Conservation (phyloP, 2,113 vertebrate genomes). For the Burhinus oedicnemus region DNA sequence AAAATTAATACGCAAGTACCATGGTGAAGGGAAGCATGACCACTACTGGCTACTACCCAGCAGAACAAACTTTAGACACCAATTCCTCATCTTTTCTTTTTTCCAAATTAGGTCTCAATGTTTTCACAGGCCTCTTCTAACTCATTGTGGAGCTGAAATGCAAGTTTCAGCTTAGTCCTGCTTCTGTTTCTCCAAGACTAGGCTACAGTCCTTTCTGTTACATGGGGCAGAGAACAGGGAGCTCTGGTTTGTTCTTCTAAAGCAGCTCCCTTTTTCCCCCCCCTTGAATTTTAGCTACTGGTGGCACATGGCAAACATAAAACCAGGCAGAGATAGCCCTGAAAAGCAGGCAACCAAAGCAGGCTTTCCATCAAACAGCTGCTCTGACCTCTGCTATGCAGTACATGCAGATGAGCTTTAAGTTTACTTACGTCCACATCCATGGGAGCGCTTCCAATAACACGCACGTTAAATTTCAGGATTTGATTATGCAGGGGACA, state of each 20-base stretch:
- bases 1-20: not conserved
- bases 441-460: rapidly evolving
- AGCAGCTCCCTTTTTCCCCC: not conserved
- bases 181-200: not conserved
- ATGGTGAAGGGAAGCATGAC: not conserved
- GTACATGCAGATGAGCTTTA: too few species aligned
- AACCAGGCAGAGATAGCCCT: not conserved
- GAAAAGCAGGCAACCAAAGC: not conserved
- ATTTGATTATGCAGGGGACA: not conserved
- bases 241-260: not conserved
- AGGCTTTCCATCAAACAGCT: not conserved
- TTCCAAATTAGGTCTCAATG: constrained; percentile 41
- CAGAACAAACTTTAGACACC: constrained; percentile 2
- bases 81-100: constrained; percentile 41
- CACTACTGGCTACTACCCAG: constrained; percentile 4
- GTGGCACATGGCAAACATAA: not conserved
- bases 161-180: not conserved
- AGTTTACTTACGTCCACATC: not conserved
- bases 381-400: not conserved
- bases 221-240: not conserved
- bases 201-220: not conserved
- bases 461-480: not conserved
- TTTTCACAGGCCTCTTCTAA: not conserved
- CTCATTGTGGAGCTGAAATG: not conserved
- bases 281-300: not conserved